Percentiles rank a stretch among this genome's conserved stretches.
Conservation (phyloP, 2,113 vertebrate species). For the Uria aalge region DNA sequence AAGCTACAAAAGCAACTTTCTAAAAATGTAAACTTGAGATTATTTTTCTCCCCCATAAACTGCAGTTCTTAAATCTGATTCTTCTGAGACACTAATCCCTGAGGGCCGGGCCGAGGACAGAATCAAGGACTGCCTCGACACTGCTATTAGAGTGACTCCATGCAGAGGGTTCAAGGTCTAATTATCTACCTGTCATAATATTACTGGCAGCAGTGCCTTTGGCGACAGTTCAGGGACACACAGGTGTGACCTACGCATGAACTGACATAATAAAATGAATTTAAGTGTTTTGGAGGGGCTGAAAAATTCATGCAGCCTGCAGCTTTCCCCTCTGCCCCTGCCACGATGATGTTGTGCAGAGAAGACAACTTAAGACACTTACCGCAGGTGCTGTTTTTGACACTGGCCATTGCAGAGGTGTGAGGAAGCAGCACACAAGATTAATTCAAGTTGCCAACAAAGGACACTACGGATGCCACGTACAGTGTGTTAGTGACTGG, state of each 20-base stretch:
- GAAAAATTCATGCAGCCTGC: background rate
- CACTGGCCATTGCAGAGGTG: background rate
- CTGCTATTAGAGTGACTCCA: background rate
- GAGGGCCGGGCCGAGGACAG: background rate
- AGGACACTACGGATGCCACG: background rate
- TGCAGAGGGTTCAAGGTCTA: background rate
- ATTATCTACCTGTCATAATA: background rate
- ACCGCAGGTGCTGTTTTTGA: background rate
- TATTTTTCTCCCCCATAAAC: background rate
- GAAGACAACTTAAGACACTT: background rate
- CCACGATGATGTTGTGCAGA: background rate
- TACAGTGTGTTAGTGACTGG: background rate
- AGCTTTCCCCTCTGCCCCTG: constrained; percentile 15
- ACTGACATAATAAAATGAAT: background rate
- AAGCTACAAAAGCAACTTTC: background rate
- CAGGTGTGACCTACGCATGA: background rate
- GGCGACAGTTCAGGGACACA: background rate
- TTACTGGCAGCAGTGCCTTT: background rate
- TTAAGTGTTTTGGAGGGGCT: background rate
- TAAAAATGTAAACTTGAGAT: background rate
- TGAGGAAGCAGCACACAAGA: background rate
- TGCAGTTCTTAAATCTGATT: background rate
- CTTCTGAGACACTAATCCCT: background rate
- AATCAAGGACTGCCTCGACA: background rate
- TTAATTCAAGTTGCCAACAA: background rate